These are phyloP conservation scores for Phocoena sinus DNA, from an alignment of 2,113 vertebrate genomes.

Conservation along the genomic window DNA sequence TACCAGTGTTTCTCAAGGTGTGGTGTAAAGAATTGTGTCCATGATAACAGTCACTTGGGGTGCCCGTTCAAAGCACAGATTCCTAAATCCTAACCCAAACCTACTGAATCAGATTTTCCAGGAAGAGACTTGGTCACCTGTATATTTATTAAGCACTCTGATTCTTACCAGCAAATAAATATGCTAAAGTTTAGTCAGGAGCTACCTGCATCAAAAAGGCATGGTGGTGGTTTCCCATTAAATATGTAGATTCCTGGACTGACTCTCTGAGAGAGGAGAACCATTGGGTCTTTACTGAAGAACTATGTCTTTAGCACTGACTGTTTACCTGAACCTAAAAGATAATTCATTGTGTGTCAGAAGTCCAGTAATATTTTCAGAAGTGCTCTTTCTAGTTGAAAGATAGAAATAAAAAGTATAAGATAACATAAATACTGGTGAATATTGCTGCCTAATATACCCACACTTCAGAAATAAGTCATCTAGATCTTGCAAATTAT, in stretches of 20 bases:
- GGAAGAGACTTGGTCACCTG: background rate
- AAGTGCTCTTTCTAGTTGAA: background rate
- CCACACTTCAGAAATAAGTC: background rate
- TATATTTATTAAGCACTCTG: background rate
- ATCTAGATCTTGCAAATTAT: background rate
- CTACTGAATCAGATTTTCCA: background rate
- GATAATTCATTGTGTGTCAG: background rate
- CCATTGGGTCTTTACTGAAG: background rate
- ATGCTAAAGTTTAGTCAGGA: background rate
- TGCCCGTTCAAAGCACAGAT: background rate
- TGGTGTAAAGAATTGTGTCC: background rate
- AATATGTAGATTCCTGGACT: background rate
- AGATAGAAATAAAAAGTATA: background rate
- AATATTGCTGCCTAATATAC: background rate
- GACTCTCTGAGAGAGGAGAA: background rate
- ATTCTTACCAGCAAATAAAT: background rate
- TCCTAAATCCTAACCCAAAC: background rate
- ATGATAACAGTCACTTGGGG: background rate
- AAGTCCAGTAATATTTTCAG: background rate
- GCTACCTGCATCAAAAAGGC: background rate
- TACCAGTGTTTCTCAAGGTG: background rate
- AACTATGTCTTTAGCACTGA: background rate
- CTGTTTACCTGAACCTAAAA: background rate
- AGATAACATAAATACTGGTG: background rate
- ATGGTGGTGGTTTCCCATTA: background rate